Percentiles rank a stretch among this genome's conserved stretches.
Evolutionary conservation across 2,888 invertebrate species (phyloP).

Genomic region (Erannis defoliaria): DNA sequence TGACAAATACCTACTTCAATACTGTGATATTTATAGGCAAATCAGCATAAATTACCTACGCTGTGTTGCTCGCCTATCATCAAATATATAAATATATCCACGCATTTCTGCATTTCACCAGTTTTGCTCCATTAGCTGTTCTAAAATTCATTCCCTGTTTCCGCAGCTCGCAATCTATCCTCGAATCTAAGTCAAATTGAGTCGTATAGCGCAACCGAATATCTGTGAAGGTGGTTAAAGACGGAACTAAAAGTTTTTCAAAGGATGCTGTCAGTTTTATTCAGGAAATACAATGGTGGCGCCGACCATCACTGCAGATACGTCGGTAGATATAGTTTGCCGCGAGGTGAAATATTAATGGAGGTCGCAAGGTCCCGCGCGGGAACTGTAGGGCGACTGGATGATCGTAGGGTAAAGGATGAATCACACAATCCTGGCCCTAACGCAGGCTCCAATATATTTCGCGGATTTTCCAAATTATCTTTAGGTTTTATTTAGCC

Average conservation of each 20-base stretch:
- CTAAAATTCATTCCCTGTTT: slow-evolving; percentile 1
- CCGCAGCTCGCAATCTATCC: not conserved
- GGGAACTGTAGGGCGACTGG: slow-evolving; percentile 5
- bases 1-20: no score
- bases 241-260: not conserved
- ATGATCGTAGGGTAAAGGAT: not conserved
- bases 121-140: not conserved
- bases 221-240: not conserved
- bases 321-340: slow-evolving; percentile 12
- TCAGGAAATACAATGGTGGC: not conserved
- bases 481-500: no score
- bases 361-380: slow-evolving; percentile 20
- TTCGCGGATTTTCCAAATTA: not conserved
- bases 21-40: no score
- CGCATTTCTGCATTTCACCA: not conserved
- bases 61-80: no score
- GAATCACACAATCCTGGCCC: slow-evolving; percentile 1
- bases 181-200: slow-evolving; percentile 11
- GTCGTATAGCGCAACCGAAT: not conserved
- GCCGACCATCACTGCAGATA: not conserved
- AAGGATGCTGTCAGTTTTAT: not conserved
- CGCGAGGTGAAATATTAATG: slow-evolving; percentile 31
- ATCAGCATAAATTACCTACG: no score
- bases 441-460: not conserved
- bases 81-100: not conserved